Evolutionary conservation across 2,888 invertebrate genomes (phyloP).

Genomic region (Ophion obscuratus): DNA sequence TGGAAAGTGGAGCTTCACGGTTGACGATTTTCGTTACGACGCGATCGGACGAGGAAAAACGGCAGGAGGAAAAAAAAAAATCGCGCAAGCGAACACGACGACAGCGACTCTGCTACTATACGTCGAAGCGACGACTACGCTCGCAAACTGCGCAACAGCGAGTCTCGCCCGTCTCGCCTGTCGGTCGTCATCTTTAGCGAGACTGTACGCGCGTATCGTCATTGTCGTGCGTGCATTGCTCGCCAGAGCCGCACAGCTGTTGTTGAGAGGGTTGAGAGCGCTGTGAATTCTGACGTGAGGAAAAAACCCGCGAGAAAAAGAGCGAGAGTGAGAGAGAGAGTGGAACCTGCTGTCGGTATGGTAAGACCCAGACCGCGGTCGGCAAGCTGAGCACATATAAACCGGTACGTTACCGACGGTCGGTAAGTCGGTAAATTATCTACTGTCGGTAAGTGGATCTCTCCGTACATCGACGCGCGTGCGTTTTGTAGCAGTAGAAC

Average conservation of each 20-base stretch:
- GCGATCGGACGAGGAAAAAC: conserved; percentile 4
- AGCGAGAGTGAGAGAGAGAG: no score
- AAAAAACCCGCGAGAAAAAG: not conserved
- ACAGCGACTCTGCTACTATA: conserved; percentile 4
- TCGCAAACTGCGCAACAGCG: conserved; percentile 51
- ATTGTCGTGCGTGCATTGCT: conserved; percentile 24
- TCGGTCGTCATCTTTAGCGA: not conserved
- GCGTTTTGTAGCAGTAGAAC: not conserved
- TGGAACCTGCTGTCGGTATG: not conserved
- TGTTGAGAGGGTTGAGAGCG: no score
- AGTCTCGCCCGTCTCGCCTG: not conserved
- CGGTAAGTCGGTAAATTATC: not conserved
- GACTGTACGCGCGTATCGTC: conserved; percentile 30
- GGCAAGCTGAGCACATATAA: no score
- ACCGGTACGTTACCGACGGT: not conserved
- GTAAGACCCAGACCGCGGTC: no score
- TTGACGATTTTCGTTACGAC: conserved; percentile 35
- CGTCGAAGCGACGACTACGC: conserved; percentile 36
- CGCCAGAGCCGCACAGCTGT: not conserved
- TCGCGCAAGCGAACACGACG: not conserved
- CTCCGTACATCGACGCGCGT: not conserved
- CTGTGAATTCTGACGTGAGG: not conserved
- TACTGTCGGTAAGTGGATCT: not conserved
- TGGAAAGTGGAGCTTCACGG: conserved; percentile 67
- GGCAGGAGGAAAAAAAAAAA: conserved; percentile 17